Conservation (phyloP, 2,888 invertebrate genomes). For the Adelognathus sp. region DNA sequence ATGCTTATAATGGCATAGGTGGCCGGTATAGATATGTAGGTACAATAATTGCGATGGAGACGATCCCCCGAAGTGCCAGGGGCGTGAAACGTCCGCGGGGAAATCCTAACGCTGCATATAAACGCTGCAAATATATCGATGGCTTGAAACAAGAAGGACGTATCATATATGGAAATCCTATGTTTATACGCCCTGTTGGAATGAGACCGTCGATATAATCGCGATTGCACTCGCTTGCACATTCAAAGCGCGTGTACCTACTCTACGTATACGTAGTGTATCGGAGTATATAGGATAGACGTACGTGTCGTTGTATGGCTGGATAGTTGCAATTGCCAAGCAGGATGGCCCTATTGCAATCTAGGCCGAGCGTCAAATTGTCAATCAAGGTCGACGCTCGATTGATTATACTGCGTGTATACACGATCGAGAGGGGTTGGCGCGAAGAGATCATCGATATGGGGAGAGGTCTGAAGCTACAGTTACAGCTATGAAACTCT, state of each 20-base stretch:
- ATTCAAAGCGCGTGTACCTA: not conserved
- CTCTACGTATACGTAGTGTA: too few relatives aligned
- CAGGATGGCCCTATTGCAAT: slow-evolving; percentile 75
- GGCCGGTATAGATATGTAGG: not conserved
- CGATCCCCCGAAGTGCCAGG: not conserved
- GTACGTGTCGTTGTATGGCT: slow-evolving; percentile 16
- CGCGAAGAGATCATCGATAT: not conserved
- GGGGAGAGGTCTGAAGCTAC: not conserved
- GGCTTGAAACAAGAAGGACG: too few relatives aligned
- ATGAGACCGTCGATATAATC: too few relatives aligned
- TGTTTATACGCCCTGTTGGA: too few relatives aligned
- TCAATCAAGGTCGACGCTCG: slow-evolving; percentile 66
- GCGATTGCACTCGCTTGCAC: slow-evolving; percentile 9
- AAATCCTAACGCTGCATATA: slow-evolving; percentile 27
- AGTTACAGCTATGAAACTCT: not conserved
- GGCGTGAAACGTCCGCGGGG: slow-evolving; percentile 28
- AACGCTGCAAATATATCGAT: slow-evolving; percentile 40
- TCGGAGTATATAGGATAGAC: not conserved
- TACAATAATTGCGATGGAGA: not conserved
- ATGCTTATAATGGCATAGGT: too few relatives aligned
- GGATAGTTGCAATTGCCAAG: slow-evolving; percentile 63
- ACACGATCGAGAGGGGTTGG: not conserved
- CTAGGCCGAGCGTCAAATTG: slow-evolving; percentile 70
- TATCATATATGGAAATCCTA: too few relatives aligned
- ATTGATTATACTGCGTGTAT: slow-evolving; percentile 46